Evolutionary conservation across 2,888 invertebrate genomes (phyloP), one percentile per base, ranked within the genome.

Genomic region (Diplazon laetatorius): DNA sequence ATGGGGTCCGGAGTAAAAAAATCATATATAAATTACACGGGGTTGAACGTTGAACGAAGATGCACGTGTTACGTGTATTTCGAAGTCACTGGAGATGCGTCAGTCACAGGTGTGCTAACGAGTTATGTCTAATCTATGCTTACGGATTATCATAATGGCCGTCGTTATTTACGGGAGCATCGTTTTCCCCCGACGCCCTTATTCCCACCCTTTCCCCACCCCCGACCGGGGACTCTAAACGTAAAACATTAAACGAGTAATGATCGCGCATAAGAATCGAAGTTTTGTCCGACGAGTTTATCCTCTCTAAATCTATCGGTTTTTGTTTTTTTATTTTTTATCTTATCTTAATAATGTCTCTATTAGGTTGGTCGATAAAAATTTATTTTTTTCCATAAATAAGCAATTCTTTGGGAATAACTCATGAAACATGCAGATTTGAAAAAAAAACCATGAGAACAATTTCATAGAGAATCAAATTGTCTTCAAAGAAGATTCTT

Each of bases 61-160:
- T 1, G 3, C 22, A 35, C 35, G 18, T 12, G 37, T 30, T n/a
- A n/a, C n/a, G n/a, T n/a, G n/a, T 16, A 39, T 12, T 39, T 6
- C 10, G n/a, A 72, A 55, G 20, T 37, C n/a, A 30, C 22, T 9
- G 44, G n/a, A n/a, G n/a, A 18, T 44, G 22, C 82, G 80, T 87
- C 85, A 84, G 60, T 81, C 84, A 81, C 89, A 89, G 87, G 84
- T 84, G 87, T 85, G 85, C 85, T 89, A 88, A 89, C 86, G 88
- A 89, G 86, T 89, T 88, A 89, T 88, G 87, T 85, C 87, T 90
- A 90, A 90, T 90, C 90, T 90, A 89, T 90, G 89, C 78, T 85
- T 87, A n/a, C 86, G 87, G 86, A 90, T 90, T 90, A 90, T 89
- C 89, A 90, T 90, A 90, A 90, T 90, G 89, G 85, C 85, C 81